These are phyloP conservation scores for Clivina fossor DNA, from an alignment of 2,888 invertebrate species.

Conservation along the genomic window DNA sequence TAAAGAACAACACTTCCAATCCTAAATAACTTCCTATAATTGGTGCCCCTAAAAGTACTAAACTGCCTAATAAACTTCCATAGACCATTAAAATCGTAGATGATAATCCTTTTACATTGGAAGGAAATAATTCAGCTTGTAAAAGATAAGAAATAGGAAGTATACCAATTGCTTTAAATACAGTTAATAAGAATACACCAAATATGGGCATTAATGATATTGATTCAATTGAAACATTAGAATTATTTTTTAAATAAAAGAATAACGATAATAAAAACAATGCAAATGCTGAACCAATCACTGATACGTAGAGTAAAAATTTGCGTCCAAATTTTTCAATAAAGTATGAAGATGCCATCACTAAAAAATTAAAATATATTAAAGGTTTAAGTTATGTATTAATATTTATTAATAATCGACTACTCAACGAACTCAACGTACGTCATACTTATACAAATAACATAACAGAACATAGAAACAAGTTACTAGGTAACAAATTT, in stretches of 20 bases:
- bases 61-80: conserved; percentile 60
- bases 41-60: conserved; percentile 62
- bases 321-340: conserved; percentile 60
- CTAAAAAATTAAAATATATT: conserved; percentile 1
- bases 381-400: too few relatives aligned
- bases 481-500: too few relatives aligned
- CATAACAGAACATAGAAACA: too few relatives aligned
- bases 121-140: conserved; percentile 65
- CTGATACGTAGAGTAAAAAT: conserved; percentile 58
- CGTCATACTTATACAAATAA: too few relatives aligned
- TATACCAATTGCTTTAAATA: conserved; percentile 61
- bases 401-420: too few relatives aligned
- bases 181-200: conserved; percentile 60
- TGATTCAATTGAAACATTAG: conserved; percentile 49
- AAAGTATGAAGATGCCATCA: conserved; percentile 49
- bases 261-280: conserved; percentile 57
- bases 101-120: conserved; percentile 63
- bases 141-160: conserved; percentile 64
- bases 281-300: conserved; percentile 57
- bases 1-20: conserved; percentile 61
- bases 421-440: too few relatives aligned
- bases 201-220: conserved; percentile 58
- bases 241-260: conserved; percentile 57
- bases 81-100: conserved; percentile 61
- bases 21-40: conserved; percentile 59